Base-by-base conservation (phyloP, 92 coral and sea anemone genomes). In the Ricordea florida region DNA sequence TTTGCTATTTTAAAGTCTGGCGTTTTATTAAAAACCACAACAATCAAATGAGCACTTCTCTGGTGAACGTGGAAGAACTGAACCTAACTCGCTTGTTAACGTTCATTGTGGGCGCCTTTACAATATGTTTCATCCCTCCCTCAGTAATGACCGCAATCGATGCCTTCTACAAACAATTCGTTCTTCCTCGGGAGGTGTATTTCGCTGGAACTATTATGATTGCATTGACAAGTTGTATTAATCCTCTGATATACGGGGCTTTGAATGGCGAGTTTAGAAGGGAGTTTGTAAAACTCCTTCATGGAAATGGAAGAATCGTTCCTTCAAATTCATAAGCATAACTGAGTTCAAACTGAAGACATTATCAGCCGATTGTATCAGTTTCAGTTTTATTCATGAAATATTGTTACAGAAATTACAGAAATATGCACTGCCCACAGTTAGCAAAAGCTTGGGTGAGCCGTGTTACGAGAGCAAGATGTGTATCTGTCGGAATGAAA, bases 1-100 rank as follows among this genome's bases (percentile, higher is more conserved):
- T 83, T 15, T 83, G 78, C 29, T 83, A 83, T 24, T 76, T 65
- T 48, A 83, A 76, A 43, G 65, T 83, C 9, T 83, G 89, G 89
- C 72, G 78, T 23, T 83, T 56, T 14, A 37, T 68, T n/a, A 59
- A 43, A 36, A 74, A 28, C 36, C 89, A 83, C 61, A 37, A 10
- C 20, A 14, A 13, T 21, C 72, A 72, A 20, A 76, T 83, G 79
- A 56, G 46, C 34, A 50, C 79, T 47, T 83, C 83, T 23, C 71
- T 21, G 5, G 69, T 51, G 29, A 76, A 76, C 11, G 72, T 66
- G 7, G 89, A 83, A 36, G 89, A 83, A 2, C 38, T 76, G 6
- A 67, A 75, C 11, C 72, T 64, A 1, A 31, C 44, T 24, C 89
- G 89, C 25, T 58, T 83, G 32, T 42, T 83, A 24, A 48, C 74